Percentiles rank a stretch among this genome's conserved stretches.
Conservation (phyloP, 64 coral and sea anemone genomes). For the Orbicella faveolata region DNA sequence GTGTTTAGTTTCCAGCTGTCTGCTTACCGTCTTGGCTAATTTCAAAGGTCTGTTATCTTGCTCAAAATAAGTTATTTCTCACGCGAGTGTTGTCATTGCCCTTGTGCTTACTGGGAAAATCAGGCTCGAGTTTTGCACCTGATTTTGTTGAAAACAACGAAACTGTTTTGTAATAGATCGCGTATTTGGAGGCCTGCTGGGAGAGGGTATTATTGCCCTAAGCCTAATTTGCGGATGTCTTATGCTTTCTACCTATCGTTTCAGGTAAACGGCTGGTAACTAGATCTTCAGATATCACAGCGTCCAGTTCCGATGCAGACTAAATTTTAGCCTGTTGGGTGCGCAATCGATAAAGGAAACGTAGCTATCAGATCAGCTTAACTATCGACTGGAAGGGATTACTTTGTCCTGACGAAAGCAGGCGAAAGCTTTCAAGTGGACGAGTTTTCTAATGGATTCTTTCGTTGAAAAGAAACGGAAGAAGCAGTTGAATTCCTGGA, state of each 20-base stretch:
- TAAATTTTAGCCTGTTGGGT: background rate
- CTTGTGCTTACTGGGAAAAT: background rate
- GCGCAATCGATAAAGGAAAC: background rate
- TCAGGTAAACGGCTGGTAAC: slow-evolving; percentile 8
- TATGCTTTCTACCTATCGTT: background rate
- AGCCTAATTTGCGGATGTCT: background rate
- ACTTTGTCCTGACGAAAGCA: slow-evolving; percentile 13
- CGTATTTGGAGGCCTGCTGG: slow-evolving; percentile 10
- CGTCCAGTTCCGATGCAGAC: background rate
- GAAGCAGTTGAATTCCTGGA: background rate
- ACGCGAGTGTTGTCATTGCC: background rate
- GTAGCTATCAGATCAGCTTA: slow-evolving; percentile 9
- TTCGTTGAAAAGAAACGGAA: background rate
- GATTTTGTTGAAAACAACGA: slow-evolving; percentile 23
- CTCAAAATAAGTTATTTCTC: background rate
- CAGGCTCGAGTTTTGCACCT: background rate
- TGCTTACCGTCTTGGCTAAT: slow-evolving; percentile 30
- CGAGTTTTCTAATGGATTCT: background rate
- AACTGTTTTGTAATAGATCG: slow-evolving; percentile 32
- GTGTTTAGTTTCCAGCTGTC: slow-evolving; percentile 1
- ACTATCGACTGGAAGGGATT: slow-evolving; percentile 25
- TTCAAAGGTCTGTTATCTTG: background rate
- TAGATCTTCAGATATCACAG: slow-evolving; percentile 21
- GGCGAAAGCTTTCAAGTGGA: slow-evolving; percentile 22
- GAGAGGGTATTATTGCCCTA: background rate